Base-by-base conservation (phyloP, 2,797 vertebrate genomes). In the Brotula barbata region DNA sequence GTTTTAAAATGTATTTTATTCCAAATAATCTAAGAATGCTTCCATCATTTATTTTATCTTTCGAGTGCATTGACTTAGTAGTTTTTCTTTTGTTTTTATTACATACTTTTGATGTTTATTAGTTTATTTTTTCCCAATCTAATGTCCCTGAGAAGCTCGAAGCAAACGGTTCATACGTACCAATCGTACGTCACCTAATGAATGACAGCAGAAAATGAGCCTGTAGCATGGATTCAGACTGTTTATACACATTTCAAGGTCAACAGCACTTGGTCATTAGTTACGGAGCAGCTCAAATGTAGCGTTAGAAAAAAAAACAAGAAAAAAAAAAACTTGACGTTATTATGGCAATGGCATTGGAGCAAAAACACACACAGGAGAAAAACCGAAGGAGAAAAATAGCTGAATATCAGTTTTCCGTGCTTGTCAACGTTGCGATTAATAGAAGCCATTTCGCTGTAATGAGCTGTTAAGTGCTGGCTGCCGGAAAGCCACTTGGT, bases 401-500 rank as follows among this genome's bases (percentile, higher is more conserved):
- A 63, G 75, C 77, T 77, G 67, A 84, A 62, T 77, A 70, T 72
- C 73, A 71, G 36, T 80, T 81, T 83, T 82, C 50, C 81, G 81
- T 77, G 70, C 81, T 81, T 91, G 88, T 86, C 87, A 87, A 76
- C 55, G 34, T 58, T 36, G 62, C 77, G 83, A 89, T 90, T 90
- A 88, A 90, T 90, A 84, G 78, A 48, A 81, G 71, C 78, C 75
- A 83, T 88, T 90, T 90, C 40, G 9, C 73, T 63, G 73, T 90
- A 90, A 92, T 89, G 88, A 90, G 84, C 80, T 84, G 83, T 83
- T 81, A 83, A 89, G 79, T 17, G 55, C 79, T 75, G 78, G 78
- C 85, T 85, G 82, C 82, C 80, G 81, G 77, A 78, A 83, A 84
- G 68, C 66, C 65, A 85, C 82, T 85, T 76, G 47, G 41, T 88